Percentiles rank a stretch among this genome's conserved stretches.
phyloP scores from a whole-genome alignment of 2,797 vertebrate species.

The Myiotriccus ornatus region DNA sequence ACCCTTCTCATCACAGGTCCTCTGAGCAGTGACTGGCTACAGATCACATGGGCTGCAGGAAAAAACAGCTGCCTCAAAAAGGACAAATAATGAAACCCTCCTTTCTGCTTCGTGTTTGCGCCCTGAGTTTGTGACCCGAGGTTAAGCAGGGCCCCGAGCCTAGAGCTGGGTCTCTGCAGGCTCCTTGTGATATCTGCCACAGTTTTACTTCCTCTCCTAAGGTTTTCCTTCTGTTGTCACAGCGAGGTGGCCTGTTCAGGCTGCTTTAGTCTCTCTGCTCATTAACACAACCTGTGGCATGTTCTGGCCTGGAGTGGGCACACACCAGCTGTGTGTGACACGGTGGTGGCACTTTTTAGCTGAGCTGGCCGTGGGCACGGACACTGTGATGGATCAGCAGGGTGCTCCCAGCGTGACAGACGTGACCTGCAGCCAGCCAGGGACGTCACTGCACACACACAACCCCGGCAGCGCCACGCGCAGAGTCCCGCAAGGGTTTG shows the following conservation, averaged over 20 bases:
- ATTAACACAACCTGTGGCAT: neutral
- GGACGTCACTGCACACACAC: neutral
- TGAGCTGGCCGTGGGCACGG: neutral
- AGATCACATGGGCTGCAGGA: neutral
- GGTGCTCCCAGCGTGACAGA: neutral
- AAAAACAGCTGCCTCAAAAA: neutral
- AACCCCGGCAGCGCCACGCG: neutral
- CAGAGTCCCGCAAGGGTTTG: accelerated
- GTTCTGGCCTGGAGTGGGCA: neutral
- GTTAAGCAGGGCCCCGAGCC: neutral
- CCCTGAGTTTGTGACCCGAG: neutral
- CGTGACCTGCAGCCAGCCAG: accelerated
- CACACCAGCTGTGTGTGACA: neutral
- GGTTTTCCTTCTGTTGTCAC: neutral
- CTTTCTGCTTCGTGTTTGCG: neutral
- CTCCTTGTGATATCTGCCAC: neutral
- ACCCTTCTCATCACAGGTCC: neutral
- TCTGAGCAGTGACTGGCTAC: neutral
- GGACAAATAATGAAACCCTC: neutral
- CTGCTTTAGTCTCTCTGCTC: neutral
- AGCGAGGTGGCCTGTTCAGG: neutral
- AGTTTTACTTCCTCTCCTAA: neutral
- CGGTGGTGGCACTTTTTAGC: accelerated
- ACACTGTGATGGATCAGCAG: neutral
- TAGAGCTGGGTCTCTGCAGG: neutral